These are phyloP conservation scores for Lepus oiostolus DNA, from an alignment of 2,797 vertebrate species.

Conservation along the genomic window DNA sequence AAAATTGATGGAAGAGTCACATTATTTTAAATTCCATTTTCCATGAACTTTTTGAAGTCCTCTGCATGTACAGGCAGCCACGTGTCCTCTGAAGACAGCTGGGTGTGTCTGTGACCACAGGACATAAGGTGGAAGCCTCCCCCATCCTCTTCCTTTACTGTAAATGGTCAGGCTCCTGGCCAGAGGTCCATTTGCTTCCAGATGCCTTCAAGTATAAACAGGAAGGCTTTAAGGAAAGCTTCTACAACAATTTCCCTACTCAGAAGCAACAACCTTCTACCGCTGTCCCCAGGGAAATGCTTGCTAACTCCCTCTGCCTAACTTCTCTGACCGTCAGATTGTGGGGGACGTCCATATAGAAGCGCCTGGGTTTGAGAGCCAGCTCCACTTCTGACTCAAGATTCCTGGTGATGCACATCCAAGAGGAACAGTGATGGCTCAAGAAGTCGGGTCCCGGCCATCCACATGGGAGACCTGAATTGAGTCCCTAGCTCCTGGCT, in stretches of 20 bases:
- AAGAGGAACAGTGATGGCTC: no score
- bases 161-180: background rate
- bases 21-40: no score
- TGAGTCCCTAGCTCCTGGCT: no score
- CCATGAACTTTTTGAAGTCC: no score
- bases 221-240: background rate
- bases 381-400: no score
- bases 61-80: background rate
- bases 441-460: no score
- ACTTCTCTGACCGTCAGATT: background rate
- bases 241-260: background rate
- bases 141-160: background rate
- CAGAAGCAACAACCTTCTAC: background rate
- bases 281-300: background rate
- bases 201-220: constrained; percentile 38
- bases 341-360: background rate
- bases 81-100: background rate
- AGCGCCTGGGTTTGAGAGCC: no score
- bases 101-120: background rate
- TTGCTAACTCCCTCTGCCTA: background rate
- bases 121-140: background rate
- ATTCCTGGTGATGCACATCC: no score
- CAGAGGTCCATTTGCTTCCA: background rate
- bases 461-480: no score
- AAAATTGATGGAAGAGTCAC: no score